These are phyloP conservation scores for Trichoplusia ni DNA, from an alignment of 1,140 invertebrate species.

Conservation along the genomic window DNA sequence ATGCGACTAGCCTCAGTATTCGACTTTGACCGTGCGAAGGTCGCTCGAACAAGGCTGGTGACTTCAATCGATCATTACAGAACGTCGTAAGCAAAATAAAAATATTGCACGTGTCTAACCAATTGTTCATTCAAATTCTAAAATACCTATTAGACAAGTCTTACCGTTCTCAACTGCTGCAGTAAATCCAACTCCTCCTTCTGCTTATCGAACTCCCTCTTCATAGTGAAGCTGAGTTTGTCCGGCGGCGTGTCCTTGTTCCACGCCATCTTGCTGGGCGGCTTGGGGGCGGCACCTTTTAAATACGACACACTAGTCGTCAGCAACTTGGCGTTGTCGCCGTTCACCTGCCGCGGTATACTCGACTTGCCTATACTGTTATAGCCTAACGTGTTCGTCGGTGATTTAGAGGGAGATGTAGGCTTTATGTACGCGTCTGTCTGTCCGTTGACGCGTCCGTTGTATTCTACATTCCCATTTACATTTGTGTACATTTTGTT, in stretches of 20 bases:
- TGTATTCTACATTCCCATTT: conserved; percentile 69
- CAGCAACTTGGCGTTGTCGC: conserved; percentile 76
- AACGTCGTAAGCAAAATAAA: too few species aligned
- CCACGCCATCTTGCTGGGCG: conserved; percentile 85
- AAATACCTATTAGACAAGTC: too few species aligned
- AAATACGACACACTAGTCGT: conserved; percentile 83
- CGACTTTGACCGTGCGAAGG: too few species aligned
- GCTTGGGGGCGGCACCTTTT: conserved; percentile 79
- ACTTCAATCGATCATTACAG: too few species aligned
- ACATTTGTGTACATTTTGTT: conserved; percentile 71
- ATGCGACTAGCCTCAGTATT: too few species aligned
- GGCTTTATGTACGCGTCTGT: conserved; percentile 87
- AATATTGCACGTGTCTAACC: too few species aligned
- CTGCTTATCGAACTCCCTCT: conserved; percentile 93
- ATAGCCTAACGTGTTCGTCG: conserved; percentile 79
- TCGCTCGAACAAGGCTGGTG: too few species aligned
- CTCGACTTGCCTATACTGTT: conserved; percentile 78
- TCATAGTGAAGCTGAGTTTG: conserved; percentile 95
- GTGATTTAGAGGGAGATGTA: conserved; percentile 86
- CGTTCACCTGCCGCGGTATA: conserved; percentile 68
- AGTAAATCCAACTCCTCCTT: conserved; percentile 94
- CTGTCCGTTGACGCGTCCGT: conserved; percentile 67
- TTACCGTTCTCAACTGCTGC: conserved; percentile 91
- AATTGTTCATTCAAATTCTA: too few species aligned
- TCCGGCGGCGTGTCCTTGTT: conserved; percentile 86